Base-by-base conservation (phyloP, 2,888 invertebrate genomes). In the Congeria kusceri region DNA sequence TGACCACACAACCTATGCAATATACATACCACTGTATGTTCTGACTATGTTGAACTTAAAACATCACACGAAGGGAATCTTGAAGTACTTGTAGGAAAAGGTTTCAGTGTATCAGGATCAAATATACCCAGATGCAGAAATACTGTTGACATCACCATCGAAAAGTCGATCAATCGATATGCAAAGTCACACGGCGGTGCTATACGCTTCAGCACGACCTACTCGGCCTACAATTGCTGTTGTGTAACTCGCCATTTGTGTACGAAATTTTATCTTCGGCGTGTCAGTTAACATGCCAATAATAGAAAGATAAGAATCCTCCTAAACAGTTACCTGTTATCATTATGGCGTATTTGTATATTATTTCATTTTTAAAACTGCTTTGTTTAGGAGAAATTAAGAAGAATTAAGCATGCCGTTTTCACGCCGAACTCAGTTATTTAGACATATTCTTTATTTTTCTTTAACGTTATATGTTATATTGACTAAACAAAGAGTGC, bases 121-220 rank as follows among this genome's bases (percentile, higher is more conserved):
- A 23, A 29, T 20, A 62, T 79, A 23, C 74, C 69, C 1, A 23
- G 7, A n/a, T 79, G 61, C 9, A 58, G 83, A 57, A 83, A 76
- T 58, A 25, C 79, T 2, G 79, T 81, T 13, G 81, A 83, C 56
- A 76, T 83, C 0, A 80, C 77, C 25, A 76, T 84, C n/a, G 80
- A 78, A 49, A 80, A 81, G 39, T 77, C 77, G 32, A 83, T 78
- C 39, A 84, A 84, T 44, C 23, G 67, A 7, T 71, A 84, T 63
- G 78, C 80, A 28, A 78, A 84, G 59, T 72, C 46, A 5, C 71
- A 73, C 1, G 80, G 75, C 13, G 77, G 80, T 0, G 76, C 78
- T 13, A 63, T 80, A 70, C 72, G 74, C 5, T 79, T 78, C 59
- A 81, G 76, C 57, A 46, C 73, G 29, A 81, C 76, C 47, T 62